phyloP scores from a whole-genome alignment of 2,797 vertebrate species.

The Liasis olivaceus region DNA sequence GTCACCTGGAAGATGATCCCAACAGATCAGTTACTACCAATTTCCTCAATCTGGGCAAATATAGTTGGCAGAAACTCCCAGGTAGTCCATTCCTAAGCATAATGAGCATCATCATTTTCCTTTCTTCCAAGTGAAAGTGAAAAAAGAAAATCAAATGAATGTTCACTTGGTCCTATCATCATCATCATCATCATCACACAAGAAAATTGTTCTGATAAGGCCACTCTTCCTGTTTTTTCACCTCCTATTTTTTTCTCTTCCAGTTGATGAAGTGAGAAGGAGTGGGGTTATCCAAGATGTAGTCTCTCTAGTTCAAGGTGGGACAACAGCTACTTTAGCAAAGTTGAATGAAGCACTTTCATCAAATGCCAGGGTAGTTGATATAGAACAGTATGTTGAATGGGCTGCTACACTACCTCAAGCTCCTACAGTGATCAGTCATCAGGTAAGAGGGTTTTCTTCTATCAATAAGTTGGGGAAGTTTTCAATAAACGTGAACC shows the following conservation, averaged over 20 bases:
- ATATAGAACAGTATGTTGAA: conserved; percentile 72
- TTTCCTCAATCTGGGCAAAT: neutral
- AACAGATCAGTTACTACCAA: neutral
- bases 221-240: neutral
- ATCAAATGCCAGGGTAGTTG: conserved; percentile 58
- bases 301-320: conserved; percentile 83
- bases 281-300: conserved; percentile 78
- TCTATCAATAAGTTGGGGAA: no score
- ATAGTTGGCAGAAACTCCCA: neutral
- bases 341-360: conserved; percentile 78
- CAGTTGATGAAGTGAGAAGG: conserved; percentile 1
- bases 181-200: neutral
- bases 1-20: neutral
- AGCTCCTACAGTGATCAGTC: conserved; percentile 78
- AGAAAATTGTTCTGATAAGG: neutral
- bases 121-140: neutral
- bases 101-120: neutral
- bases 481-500: neutral
- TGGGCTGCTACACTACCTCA: conserved; percentile 82
- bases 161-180: fast-evolving
- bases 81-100: neutral
- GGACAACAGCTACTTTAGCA: conserved; percentile 69
- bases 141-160: neutral
- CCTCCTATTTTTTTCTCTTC: neutral
- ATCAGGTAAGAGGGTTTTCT: conserved; percentile 74